Conservation (phyloP, 2,888 invertebrate genomes). For the Lordiphosa andalusiaca region DNA sequence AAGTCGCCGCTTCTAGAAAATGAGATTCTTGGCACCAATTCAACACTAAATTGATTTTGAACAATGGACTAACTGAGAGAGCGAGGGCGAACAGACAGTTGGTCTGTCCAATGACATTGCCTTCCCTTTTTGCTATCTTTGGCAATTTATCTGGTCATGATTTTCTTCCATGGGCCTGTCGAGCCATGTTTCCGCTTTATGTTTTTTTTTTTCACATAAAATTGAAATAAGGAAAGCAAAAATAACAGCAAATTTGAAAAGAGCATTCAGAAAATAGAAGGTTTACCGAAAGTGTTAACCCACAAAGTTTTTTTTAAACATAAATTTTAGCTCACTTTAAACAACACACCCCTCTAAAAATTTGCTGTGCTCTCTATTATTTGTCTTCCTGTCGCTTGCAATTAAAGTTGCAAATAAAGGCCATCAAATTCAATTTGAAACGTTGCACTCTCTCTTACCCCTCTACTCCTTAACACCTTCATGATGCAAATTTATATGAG, state of each 20-base stretch:
- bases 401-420: slow-evolving; percentile 56
- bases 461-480: background rate
- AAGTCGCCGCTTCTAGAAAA: slow-evolving; percentile 55
- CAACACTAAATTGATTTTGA: slow-evolving; percentile 79
- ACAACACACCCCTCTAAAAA: no score
- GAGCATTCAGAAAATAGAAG: background rate
- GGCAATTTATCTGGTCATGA: slow-evolving; percentile 69
- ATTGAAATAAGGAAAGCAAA: background rate
- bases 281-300: background rate
- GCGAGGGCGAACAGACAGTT: slow-evolving; percentile 3
- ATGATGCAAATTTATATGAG: slow-evolving; percentile 53
- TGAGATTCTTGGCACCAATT: slow-evolving; percentile 79
- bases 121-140: slow-evolving; percentile 60
- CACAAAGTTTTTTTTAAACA: no score
- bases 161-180: slow-evolving; percentile 26
- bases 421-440: slow-evolving; percentile 55
- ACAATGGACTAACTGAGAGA: slow-evolving; percentile 45
- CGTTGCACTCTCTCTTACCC: background rate
- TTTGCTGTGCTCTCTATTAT: no score
- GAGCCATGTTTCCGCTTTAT: slow-evolving; percentile 1
- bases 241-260: background rate
- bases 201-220: background rate
- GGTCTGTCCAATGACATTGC: slow-evolving; percentile 1
- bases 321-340: no score
- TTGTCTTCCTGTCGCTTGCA: slow-evolving; percentile 26